These are phyloP conservation scores for Magallana angulata DNA, from an alignment of 1,140 invertebrate genomes.

Conservation along the genomic window DNA sequence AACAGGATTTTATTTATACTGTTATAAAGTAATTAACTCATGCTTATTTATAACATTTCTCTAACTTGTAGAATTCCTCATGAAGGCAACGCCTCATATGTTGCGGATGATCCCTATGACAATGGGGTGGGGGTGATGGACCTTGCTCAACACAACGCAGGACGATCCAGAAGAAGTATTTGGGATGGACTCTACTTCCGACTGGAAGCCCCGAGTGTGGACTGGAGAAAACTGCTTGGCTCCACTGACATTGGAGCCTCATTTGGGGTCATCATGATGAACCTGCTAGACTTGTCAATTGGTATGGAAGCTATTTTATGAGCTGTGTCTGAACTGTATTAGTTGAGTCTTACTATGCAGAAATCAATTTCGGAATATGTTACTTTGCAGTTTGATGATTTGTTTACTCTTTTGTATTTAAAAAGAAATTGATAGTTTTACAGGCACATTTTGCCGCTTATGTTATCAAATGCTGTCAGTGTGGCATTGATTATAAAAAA, in stretches of 20 bases:
- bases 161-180: background rate
- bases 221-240: conserved; percentile 64
- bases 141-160: background rate
- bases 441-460: too few relatives aligned
- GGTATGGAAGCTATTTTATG: conserved; percentile 50
- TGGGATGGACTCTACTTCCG: conserved; percentile 48
- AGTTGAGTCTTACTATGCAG: background rate
- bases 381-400: background rate
- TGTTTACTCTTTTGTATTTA: too few relatives aligned
- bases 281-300: conserved; percentile 60
- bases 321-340: background rate
- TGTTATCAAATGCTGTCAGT: too few relatives aligned
- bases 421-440: too few relatives aligned
- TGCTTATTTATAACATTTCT: too few relatives aligned
- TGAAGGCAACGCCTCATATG: background rate
- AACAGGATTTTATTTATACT: too few relatives aligned
- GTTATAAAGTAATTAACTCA: too few relatives aligned
- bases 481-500: too few relatives aligned
- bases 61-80: background rate
- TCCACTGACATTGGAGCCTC: conserved; percentile 61
- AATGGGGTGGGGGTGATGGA: conserved; percentile 36
- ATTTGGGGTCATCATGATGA: conserved; percentile 65
- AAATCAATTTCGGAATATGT: background rate
- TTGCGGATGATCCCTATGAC: conserved; percentile 46
- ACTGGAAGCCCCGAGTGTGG: conserved; percentile 59